These are phyloP conservation scores for Poecilobothrus nobilitatus DNA, from an alignment of 2,888 invertebrate genomes.

Conservation along the genomic window DNA sequence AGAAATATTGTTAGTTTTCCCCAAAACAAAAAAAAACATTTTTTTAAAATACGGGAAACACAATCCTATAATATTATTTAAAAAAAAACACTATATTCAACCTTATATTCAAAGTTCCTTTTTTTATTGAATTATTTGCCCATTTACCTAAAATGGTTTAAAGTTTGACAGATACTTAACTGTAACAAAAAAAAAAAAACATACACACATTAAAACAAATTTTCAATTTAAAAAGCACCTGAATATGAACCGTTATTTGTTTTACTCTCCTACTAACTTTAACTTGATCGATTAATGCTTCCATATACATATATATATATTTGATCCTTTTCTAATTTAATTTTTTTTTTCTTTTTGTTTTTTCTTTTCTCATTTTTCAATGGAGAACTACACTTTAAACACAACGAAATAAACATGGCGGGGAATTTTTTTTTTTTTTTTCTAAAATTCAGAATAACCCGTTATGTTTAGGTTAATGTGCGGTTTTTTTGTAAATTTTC, in stretches of 20 bases:
- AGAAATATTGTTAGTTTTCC: no score
- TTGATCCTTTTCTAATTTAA: no score
- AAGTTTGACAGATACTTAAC: not conserved
- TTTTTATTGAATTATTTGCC: slow-evolving; percentile 3
- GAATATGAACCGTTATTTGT: slow-evolving; percentile 4
- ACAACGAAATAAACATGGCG: no score
- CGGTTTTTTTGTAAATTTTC: not conserved
- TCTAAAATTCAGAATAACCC: not conserved
- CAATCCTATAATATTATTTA: no score
- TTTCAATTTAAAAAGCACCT: not conserved
- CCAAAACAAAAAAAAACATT: no score
- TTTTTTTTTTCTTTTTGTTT: no score
- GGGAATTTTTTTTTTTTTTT: no score
- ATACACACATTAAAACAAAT: not conserved
- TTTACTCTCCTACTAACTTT: not conserved
- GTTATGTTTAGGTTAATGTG: not conserved
- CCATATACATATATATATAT: no score
- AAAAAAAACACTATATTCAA: not conserved
- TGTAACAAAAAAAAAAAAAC: not conserved
- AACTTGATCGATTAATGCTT: no score
- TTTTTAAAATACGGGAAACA: no score
- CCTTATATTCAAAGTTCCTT: not conserved
- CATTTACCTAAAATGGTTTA: not conserved
- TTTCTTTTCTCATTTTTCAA: no score
- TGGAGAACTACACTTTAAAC: no score